Base-by-base conservation (phyloP, 2,113 vertebrate genomes). In the Pogona vitticeps region DNA sequence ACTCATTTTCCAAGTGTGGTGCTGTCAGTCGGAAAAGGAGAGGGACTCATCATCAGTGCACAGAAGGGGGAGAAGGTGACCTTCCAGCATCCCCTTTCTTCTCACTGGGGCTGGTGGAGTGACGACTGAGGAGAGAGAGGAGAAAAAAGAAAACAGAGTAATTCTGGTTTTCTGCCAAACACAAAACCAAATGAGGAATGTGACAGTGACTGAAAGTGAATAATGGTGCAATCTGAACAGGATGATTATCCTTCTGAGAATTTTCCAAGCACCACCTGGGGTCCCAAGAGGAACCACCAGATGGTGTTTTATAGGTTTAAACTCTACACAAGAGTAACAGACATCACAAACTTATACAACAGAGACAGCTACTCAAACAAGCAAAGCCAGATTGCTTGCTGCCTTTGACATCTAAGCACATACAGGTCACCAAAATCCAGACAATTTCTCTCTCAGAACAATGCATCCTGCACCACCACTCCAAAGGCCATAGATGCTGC, bases 111-210 rank as follows among this genome's bases (percentile, higher is more conserved):
- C 31, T 68, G n/a, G 46, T 52, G 46, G 46, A 52, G 46, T 52
- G 46, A 10, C 5, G 46, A 10, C 46, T 52, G 46, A 5, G 10
- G 46, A 52, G 46, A 52, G 46, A 65, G 59, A 7, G n/a, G 58
- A 18, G 65, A 42, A 20, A 79, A 72, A n/a, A 59, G 83, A 58
- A 87, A 90, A 7, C 42, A 1, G 76, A 88, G 85, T 90, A 56
- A n/a, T 92, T 83, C 56, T 85, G 70, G 56, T 76, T 33, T 36
- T 89, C 87, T 86, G 73, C 72, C 7, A 3, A 93, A 81, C 72
- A 90, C 75, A 83, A 42, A 90, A 88, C 82, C n/a, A 91, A 91
- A 94, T 87, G 87, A 73, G 82, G 73, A 85, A 85, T 91, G 83
- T 89, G 90, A 87, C 65, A 84, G 58, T 28, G 31, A 87, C 15